A percentile compares a stretch with the other conserved stretches of the same genome.
These are phyloP conservation scores for Aspiorhynchus laticeps DNA, from an alignment of 2,113 vertebrate species.

Conservation along the genomic window DNA sequence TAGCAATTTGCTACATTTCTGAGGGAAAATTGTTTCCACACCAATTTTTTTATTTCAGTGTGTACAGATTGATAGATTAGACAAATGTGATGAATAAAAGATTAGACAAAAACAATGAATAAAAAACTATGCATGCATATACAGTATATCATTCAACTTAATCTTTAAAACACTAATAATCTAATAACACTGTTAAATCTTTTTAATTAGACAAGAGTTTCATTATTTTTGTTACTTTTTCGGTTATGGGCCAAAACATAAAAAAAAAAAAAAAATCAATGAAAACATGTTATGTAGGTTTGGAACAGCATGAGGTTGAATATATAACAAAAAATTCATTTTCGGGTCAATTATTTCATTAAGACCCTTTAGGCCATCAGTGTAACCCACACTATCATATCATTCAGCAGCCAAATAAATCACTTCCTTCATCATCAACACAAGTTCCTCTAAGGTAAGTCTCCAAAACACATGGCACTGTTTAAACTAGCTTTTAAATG, in stretches of 20 bases:
- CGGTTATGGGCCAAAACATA: not conserved
- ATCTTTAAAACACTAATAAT: not conserved
- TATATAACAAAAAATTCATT: not conserved
- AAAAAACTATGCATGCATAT: no score
- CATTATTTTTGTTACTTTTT: not conserved
- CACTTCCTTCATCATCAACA: constrained; percentile 44
- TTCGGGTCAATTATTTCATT: not conserved
- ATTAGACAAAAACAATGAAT: no score
- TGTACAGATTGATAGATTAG: not conserved
- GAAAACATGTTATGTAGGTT: not conserved
- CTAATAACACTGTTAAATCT: not conserved
- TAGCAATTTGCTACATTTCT: no score
- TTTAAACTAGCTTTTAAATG: constrained; percentile 34
- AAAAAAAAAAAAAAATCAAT: not conserved
- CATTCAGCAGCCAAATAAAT: constrained; percentile 26
- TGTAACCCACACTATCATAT: not conserved
- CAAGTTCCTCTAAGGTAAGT: constrained; percentile 67
- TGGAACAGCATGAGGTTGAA: not conserved
- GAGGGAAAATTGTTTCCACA: no score
- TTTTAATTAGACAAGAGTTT: not conserved
- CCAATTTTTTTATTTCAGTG: not conserved
- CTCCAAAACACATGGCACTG: constrained; percentile 66
- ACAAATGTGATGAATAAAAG: not conserved
- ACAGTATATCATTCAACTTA: no score
- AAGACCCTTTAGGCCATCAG: not conserved